These are phyloP conservation scores for Hydropsyche tenuis DNA, from an alignment of 1,140 invertebrate species.

Conservation along the genomic window DNA sequence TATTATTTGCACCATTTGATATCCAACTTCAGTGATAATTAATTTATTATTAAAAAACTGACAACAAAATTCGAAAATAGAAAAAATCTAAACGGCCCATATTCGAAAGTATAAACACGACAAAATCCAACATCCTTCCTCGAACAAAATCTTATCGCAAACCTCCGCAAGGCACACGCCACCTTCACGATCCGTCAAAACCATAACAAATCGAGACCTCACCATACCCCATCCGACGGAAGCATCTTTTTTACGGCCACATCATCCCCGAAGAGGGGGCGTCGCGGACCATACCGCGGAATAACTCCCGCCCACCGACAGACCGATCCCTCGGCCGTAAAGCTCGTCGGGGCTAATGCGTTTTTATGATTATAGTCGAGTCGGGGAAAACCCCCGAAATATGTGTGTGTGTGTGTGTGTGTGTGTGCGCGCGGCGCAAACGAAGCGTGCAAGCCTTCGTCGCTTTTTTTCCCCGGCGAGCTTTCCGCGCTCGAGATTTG, in stretches of 20 bases:
- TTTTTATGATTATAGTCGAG: slow-evolving; percentile 42
- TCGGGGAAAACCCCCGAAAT: slow-evolving; percentile 36
- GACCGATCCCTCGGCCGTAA: slow-evolving; percentile 14
- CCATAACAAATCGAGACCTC: background rate
- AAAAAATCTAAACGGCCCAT: no score
- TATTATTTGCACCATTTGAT: no score
- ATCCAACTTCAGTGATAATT: no score
- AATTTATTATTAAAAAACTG: no score
- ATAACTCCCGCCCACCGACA: background rate
- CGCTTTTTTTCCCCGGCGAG: slow-evolving; percentile 2
- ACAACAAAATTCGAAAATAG: no score
- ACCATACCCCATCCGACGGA: background rate
- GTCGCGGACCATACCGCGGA: background rate
- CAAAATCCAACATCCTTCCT: no score
- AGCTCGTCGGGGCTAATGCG: slow-evolving; percentile 38
- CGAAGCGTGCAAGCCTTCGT: slow-evolving; percentile 33
- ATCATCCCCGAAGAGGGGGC: slow-evolving; percentile 16
- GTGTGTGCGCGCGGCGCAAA: no score
- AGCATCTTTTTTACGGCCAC: slow-evolving; percentile 32
- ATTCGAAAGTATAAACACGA: no score
- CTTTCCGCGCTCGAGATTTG: slow-evolving; percentile 13
- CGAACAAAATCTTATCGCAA: no score
- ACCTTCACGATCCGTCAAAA: background rate
- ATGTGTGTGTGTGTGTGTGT: no score
- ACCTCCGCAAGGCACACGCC: no score